phyloP scores from a whole-genome alignment of 2,888 invertebrate species.

The Ormyrus nitidulus region DNA sequence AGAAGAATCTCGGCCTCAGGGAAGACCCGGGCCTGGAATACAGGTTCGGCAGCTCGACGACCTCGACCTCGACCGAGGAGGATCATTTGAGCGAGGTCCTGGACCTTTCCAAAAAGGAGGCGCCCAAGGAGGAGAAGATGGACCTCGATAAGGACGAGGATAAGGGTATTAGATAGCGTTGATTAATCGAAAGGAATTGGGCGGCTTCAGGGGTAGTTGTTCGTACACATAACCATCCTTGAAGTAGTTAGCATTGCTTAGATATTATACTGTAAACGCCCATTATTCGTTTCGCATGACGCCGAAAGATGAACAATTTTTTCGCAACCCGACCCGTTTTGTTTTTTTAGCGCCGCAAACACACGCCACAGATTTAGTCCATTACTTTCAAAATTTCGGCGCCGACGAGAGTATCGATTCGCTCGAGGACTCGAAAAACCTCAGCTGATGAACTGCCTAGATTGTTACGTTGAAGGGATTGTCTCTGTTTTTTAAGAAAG shows the following conservation, averaged over 20 bases:
- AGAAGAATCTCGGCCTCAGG: background rate
- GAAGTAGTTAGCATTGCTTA: no score
- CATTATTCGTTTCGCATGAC: no score
- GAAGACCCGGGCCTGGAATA: background rate
- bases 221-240: no score
- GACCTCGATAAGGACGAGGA: background rate
- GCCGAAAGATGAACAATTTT: no score
- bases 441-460: slow-evolving; percentile 28
- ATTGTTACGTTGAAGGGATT: background rate
- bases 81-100: slow-evolving; percentile 45
- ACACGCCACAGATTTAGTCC: slow-evolving; percentile 50
- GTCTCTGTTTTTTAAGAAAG: background rate
- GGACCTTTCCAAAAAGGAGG: slow-evolving; percentile 53
- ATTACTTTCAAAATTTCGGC: slow-evolving; percentile 54
- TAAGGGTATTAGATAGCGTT: background rate
- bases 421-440: slow-evolving; percentile 49
- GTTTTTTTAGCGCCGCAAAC: slow-evolving; percentile 37
- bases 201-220: no score
- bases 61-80: background rate
- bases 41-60: background rate
- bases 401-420: slow-evolving; percentile 49
- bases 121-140: background rate
- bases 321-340: background rate
- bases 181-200: no score
- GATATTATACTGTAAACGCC: no score